Percentiles rank a stretch among this genome's conserved stretches.
Conservation (phyloP, 2,113 vertebrate genomes). For the Tauraco erythrolophus region DNA sequence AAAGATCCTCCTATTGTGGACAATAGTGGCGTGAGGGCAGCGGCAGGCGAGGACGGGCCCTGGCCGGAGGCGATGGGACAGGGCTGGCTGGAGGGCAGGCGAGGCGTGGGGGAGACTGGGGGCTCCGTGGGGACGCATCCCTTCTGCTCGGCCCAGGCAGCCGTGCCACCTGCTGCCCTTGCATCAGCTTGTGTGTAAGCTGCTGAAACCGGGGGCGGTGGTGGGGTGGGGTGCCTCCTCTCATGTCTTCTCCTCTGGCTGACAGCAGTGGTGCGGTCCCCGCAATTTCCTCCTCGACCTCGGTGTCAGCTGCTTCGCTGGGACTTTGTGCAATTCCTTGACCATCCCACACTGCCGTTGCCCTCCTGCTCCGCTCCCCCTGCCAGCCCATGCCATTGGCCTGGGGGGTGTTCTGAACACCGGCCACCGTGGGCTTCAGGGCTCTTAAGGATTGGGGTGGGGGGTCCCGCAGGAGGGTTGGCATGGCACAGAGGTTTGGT, state of each 20-base stretch:
- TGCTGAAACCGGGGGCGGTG: not conserved
- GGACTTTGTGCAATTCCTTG: not conserved
- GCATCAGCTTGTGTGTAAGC: not conserved
- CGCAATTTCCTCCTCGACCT: not conserved
- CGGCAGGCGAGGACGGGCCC: not conserved
- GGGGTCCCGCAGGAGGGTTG: not conserved
- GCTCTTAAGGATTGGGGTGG: not conserved
- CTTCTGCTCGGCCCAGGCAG: rapidly evolving
- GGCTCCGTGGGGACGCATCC: rapidly evolving
- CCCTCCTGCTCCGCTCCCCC: not conserved
- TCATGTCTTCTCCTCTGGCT: not conserved
- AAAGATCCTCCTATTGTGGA: not conserved
- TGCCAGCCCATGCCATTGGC: rapidly evolving
- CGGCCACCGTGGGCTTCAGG: rapidly evolving
- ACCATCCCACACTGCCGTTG: not conserved
- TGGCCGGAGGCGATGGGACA: not conserved
- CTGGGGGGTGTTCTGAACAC: not conserved
- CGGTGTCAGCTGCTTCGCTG: not conserved
- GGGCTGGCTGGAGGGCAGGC: not conserved
- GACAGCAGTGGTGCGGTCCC: rapidly evolving
- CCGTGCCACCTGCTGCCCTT: not conserved
- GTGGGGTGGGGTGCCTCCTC: not conserved
- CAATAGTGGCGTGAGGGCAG: not conserved
- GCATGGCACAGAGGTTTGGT: not conserved
- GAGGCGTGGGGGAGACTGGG: rapidly evolving